These are phyloP conservation scores for Hyperoodon ampullatus DNA, from an alignment of 2,113 vertebrate species.

Conservation along the genomic window DNA sequence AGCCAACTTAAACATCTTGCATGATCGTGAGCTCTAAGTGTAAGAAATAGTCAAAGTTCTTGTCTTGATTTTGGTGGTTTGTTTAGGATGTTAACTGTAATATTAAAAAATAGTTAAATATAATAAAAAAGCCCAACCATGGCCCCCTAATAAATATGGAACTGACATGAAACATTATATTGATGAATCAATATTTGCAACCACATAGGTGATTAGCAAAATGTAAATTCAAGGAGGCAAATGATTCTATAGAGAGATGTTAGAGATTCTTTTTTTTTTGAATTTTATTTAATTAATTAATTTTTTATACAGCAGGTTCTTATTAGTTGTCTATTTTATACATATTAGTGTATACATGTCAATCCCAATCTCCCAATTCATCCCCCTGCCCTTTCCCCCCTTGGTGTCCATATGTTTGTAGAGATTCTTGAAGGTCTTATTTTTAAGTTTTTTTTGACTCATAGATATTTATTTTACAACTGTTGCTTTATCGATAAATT, in stretches of 20 bases:
- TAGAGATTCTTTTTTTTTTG: background rate
- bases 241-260: background rate
- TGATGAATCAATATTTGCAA: background rate
- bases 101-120: background rate
- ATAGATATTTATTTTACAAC: background rate
- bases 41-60: background rate
- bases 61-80: background rate
- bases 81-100: background rate
- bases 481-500: background rate
- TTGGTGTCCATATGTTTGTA: background rate
- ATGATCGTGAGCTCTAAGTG: background rate
- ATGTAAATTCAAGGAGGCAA: background rate
- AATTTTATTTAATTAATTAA: too few species aligned
- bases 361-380: too few species aligned
- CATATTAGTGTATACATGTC: too few species aligned
- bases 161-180: background rate
- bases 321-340: too few species aligned
- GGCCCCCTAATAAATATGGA: background rate
- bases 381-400: too few species aligned
- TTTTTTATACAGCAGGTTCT: too few species aligned
- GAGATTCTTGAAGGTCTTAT: background rate
- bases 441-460: background rate
- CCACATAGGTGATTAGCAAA: background rate
- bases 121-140: background rate
- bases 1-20: background rate